Evolutionary conservation across 2,888 invertebrate species (phyloP).

Genomic region (Trachelus iudaicus): DNA sequence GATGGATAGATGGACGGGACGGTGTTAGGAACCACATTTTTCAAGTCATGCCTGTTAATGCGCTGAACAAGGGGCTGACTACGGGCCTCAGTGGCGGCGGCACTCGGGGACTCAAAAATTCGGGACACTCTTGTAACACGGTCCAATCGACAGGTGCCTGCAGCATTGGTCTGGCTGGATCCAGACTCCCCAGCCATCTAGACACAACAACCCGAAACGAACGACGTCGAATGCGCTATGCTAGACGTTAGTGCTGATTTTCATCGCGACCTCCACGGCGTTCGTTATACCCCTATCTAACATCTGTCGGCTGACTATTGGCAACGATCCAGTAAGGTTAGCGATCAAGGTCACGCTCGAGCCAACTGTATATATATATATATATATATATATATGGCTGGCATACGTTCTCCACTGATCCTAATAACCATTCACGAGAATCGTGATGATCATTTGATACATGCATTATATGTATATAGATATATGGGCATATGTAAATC

Average conservation of each 20-base stretch:
- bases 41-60: constrained; percentile 63
- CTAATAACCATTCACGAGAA: too few relatives aligned
- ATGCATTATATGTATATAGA: not conserved
- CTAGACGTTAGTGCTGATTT: constrained; percentile 17
- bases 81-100: constrained; percentile 36
- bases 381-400: too few relatives aligned
- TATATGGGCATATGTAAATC: not conserved
- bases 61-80: constrained; percentile 44
- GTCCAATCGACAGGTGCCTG: not conserved
- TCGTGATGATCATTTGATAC: too few relatives aligned
- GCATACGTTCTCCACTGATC: constrained; percentile 4
- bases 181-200: constrained; percentile 23
- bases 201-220: not conserved
- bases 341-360: not conserved
- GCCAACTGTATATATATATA: not conserved
- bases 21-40: constrained; percentile 62
- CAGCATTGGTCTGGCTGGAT: constrained; percentile 23
- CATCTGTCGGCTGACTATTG: constrained; percentile 52
- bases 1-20: constrained; percentile 43
- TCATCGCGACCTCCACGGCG: not conserved
- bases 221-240: not conserved
- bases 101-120: constrained; percentile 39
- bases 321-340: constrained; percentile 45
- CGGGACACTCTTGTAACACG: not conserved
- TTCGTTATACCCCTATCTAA: constrained; percentile 22